Evolutionary conservation across 2,888 invertebrate species (phyloP).

Genomic region (Hyposoter dolosus): DNA sequence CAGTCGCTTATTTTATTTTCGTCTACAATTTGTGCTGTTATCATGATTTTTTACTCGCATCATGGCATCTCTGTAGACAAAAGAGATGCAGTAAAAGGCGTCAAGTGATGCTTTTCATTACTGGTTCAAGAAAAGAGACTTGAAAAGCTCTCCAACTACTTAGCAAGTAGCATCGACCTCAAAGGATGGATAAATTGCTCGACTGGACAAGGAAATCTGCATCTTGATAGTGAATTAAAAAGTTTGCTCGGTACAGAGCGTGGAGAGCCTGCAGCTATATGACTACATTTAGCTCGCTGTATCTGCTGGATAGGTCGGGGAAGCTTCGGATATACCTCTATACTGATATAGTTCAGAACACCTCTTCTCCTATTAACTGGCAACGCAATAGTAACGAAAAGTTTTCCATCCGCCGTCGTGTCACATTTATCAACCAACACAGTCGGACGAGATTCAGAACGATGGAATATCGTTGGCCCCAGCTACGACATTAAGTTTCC

Average conservation of each 20-base stretch:
- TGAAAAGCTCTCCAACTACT: conserved; percentile 69
- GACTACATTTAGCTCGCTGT: conserved; percentile 33
- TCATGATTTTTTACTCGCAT: neutral
- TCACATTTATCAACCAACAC: conserved; percentile 76
- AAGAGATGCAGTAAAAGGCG: conserved; percentile 32
- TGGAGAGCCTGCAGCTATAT: conserved; percentile 31
- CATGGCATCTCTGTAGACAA: conserved; percentile 18
- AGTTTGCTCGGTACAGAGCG: conserved; percentile 73
- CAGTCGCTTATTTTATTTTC: conserved; percentile 2
- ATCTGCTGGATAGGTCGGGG: conserved; percentile 48
- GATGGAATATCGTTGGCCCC: conserved; percentile 68
- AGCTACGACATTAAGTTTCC: conserved; percentile 53
- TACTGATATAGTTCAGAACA: conserved; percentile 31
- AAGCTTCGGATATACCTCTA: conserved; percentile 26
- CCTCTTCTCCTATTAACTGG: conserved; percentile 64
- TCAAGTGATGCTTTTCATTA: conserved; percentile 56
- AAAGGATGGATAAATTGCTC: conserved; percentile 78
- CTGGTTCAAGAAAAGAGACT: conserved; percentile 49
- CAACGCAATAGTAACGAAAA: conserved; percentile 72
- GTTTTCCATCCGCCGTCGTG: conserved; percentile 71
- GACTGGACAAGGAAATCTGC: conserved; percentile 79
- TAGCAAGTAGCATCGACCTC: conserved; percentile 77
- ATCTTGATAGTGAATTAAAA: conserved; percentile 82
- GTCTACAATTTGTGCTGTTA: conserved; percentile 3
- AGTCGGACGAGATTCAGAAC: conserved; percentile 31